Evolutionary conservation across 2,113 vertebrate species (phyloP).

Genomic region (Syrrhaptes paradoxus): DNA sequence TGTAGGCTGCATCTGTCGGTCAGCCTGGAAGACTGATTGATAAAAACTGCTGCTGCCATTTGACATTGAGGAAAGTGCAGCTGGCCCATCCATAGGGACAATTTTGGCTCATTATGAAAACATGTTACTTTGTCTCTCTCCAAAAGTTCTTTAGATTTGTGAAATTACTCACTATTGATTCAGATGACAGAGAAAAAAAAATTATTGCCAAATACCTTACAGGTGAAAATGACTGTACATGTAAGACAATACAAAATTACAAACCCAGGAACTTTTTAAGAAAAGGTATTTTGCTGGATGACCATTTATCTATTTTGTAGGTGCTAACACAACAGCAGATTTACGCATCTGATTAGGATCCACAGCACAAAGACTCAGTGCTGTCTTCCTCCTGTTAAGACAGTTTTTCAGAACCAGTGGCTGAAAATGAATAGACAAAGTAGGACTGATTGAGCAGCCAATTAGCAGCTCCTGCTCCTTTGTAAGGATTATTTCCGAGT

Average conservation of each 20-base stretch:
- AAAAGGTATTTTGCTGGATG: neutral
- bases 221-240: neutral
- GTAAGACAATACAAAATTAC: neutral
- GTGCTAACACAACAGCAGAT: neutral
- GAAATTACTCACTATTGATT: neutral
- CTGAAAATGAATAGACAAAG: neutral
- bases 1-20: neutral
- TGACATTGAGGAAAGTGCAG: neutral
- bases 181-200: neutral
- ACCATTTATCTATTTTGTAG: neutral
- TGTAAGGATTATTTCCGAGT: neutral
- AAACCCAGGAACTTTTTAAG: neutral
- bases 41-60: neutral
- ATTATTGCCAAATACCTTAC: neutral
- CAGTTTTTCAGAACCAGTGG: neutral
- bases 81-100: neutral
- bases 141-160: neutral
- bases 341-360: neutral
- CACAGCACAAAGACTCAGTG: neutral
- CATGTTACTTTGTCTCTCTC: neutral
- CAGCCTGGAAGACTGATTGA: neutral
- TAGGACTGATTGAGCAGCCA: neutral
- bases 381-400: neutral
- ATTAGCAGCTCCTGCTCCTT: neutral
- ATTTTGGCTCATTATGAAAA: neutral